Percentiles rank a stretch among this genome's conserved stretches.
Conservation (phyloP, 2,888 invertebrate species). For the Uropetala carovei region DNA sequence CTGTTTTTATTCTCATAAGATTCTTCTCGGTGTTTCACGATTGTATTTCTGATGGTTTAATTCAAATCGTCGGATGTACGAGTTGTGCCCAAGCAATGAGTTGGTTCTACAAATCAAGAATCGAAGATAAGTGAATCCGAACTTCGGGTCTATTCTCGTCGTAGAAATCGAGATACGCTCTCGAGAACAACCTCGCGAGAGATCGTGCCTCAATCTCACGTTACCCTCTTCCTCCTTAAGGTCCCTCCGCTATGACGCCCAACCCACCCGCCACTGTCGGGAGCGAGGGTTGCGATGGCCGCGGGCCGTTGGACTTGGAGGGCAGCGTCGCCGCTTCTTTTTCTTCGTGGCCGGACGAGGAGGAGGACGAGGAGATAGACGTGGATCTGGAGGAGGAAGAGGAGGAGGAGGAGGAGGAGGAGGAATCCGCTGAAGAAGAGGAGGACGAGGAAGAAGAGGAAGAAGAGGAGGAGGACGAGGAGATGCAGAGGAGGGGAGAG, state of each 20-base stretch:
- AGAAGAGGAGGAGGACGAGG: constrained; percentile 43
- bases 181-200: background rate
- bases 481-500: constrained; percentile 18
- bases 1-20: no score
- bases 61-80: no score
- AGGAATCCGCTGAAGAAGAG: constrained; percentile 33
- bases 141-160: no score
- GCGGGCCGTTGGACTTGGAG: constrained; percentile 37
- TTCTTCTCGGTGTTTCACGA: no score
- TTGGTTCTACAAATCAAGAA: no score
- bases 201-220: background rate
- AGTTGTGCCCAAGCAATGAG: no score
- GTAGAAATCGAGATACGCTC: no score
- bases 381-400: constrained; percentile 68
- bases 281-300: constrained; percentile 39
- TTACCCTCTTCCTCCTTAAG: background rate
- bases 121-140: no score
- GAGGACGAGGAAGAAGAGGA: constrained; percentile 57
- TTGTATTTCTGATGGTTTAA: no score
- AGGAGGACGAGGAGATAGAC: constrained; percentile 70
- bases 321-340: constrained; percentile 22
- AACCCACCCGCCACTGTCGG: constrained; percentile 40
- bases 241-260: constrained; percentile 43
- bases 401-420: constrained; percentile 60
- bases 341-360: constrained; percentile 67